Evolutionary conservation across 2,113 vertebrate species (phyloP), one percentile per base, ranked within the genome.

Genomic region (Tylochromis polylepis): DNA sequence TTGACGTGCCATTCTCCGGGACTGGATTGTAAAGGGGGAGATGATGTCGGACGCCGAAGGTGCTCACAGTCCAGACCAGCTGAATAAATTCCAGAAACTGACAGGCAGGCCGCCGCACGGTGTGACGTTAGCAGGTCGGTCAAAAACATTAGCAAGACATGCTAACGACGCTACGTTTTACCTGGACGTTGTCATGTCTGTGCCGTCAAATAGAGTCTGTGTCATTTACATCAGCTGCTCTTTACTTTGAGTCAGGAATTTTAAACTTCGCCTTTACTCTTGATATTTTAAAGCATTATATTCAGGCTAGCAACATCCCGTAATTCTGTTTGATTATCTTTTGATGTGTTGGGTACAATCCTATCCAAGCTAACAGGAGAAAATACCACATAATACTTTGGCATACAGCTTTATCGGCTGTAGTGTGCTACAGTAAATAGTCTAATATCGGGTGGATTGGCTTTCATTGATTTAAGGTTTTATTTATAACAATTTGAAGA

Each of bases 11-110:
- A 34, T 79, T 78, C 58, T 90, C 18, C 56, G 31, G 87, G 83
- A 79, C 88, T 79, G 91, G 89, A 89, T 82, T 87, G 87, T 82
- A 79, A 90, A 53, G 77, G 67, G 59, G 67, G 65, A 81, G 84
- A 93, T 57, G 38, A 97, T 97, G 96, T 96, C 95, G 88, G 90
- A 89, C 83, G 86, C 90, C 12, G 95, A 93, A 62, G 90, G 84
- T 11, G 87, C 84, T 67, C 91, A 93, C 88, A 93, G 91, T 88
- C 83, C 81, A 49, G 95, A 95, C 70, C 95, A 93, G 91, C 96
- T 97, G 87, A 97, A 96, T 83, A 94, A 51, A 91, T 99, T 99
- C 93, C 96, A 98, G 94, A 97, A 94, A 87, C 95, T 99, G 94
- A 96, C 96, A 89, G 96, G 96, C 91, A 97, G 97, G 94, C 97